A percentile compares a stretch with the other conserved stretches of the same genome.
phyloP scores from a whole-genome alignment of 2,113 vertebrate genomes.

The Ophthalmolycus amberensis region DNA sequence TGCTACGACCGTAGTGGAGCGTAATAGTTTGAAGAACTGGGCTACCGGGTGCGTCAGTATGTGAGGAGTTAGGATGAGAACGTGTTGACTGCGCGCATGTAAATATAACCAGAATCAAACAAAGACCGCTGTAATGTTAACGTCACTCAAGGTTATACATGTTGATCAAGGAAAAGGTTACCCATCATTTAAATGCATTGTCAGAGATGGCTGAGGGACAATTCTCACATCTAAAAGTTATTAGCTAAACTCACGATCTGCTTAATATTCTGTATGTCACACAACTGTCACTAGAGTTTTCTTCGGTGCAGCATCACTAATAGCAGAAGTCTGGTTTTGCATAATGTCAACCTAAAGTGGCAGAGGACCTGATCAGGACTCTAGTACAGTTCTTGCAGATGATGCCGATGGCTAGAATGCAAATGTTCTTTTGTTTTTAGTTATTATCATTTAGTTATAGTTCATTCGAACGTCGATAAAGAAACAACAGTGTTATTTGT shows the following conservation, averaged over 20 bases:
- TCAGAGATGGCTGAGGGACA: background rate
- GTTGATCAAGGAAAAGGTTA: background rate
- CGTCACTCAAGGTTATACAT: background rate
- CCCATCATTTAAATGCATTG: background rate
- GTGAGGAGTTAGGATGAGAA: too few species aligned
- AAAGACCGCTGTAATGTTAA: background rate
- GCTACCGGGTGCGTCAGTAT: too few species aligned
- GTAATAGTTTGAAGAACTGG: too few species aligned
- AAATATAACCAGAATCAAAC: background rate
- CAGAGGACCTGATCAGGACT: background rate
- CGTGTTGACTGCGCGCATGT: background rate
- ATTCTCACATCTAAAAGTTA: background rate
- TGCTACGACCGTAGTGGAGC: too few species aligned
- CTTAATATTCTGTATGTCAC: background rate
- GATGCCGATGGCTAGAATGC: background rate
- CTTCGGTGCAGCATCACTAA: background rate
- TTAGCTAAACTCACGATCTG: background rate
- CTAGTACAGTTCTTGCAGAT: slow-evolving; percentile 12
- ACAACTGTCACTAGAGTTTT: background rate
- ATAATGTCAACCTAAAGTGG: slow-evolving; percentile 37
- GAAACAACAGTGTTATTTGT: slow-evolving; percentile 8
- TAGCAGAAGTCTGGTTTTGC: slow-evolving; percentile 23
- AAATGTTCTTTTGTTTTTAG: background rate
- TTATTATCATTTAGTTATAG: too few species aligned
- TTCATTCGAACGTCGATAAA: slow-evolving; percentile 40